A percentile compares a stretch with the other conserved stretches of the same genome.
These are phyloP conservation scores for Pseudobourletiella spinata DNA, from an alignment of 1,140 invertebrate species.

Conservation along the genomic window DNA sequence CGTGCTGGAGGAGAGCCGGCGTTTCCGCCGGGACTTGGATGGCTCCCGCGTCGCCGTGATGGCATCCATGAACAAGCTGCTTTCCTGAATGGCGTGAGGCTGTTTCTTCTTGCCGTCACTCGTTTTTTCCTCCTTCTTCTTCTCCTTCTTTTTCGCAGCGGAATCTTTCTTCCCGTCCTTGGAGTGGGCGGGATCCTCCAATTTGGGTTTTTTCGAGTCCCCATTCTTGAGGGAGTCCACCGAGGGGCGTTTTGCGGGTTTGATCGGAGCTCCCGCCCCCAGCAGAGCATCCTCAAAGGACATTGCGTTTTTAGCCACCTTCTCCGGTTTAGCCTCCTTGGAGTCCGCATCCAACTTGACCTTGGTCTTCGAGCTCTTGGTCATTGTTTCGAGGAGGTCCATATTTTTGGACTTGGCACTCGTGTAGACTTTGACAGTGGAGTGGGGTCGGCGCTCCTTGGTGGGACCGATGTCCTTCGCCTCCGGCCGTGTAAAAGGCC, in stretches of 20 bases:
- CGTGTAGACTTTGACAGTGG: conserved; percentile 19
- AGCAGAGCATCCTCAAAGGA: background rate
- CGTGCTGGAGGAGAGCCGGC: conserved; percentile 55
- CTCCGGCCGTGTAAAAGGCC: background rate
- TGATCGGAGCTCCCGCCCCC: background rate
- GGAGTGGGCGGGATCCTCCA: conserved; percentile 13
- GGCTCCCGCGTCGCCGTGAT: conserved; percentile 58
- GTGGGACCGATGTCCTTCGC: background rate
- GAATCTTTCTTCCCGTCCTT: conserved; percentile 28
- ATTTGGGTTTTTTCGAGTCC: conserved; percentile 22
- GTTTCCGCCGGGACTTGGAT: too few relatives aligned
- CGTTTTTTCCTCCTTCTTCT: conserved; percentile 39
- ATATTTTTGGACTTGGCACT: conserved; percentile 12
- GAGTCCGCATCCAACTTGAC: conserved; percentile 25
- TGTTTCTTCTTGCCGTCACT: conserved; percentile 39
- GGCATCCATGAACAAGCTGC: conserved; percentile 85
- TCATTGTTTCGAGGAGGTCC: conserved; percentile 25
- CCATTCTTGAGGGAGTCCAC: conserved; percentile 26
- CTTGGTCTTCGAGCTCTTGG: conserved; percentile 18
- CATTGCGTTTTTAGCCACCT: background rate
- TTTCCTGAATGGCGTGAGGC: conserved; percentile 59
- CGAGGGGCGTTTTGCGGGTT: conserved; percentile 15
- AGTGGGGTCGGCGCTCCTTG: conserved; percentile 6
- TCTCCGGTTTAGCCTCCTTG: conserved; percentile 15
- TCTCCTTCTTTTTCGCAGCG: conserved; percentile 39